These are phyloP conservation scores for Ormyrus labotus DNA, from an alignment of 2,888 invertebrate species.

Conservation along the genomic window DNA sequence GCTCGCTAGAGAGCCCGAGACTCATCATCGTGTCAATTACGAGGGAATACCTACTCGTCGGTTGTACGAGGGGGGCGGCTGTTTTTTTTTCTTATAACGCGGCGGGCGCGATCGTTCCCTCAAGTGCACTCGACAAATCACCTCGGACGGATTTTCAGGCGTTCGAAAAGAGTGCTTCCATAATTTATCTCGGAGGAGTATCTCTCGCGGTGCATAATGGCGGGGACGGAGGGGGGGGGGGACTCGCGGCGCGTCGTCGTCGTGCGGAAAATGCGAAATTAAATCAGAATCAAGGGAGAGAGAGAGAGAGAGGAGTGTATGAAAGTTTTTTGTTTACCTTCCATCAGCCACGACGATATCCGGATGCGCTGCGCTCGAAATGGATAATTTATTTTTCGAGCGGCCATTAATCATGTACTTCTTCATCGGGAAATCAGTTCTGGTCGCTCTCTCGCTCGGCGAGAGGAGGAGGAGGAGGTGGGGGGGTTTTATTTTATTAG, in stretches of 20 bases:
- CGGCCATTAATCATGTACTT: too few relatives aligned
- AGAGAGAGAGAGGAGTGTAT: background rate
- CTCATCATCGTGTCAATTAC: background rate
- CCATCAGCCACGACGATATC: too few relatives aligned
- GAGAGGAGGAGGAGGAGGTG: too few relatives aligned
- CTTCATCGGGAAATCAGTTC: too few relatives aligned
- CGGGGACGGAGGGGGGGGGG: background rate
- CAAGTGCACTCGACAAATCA: slow-evolving; percentile 1
- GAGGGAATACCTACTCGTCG: background rate
- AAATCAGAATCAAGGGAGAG: background rate
- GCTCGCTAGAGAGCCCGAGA: background rate
- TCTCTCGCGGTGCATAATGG: too few relatives aligned
- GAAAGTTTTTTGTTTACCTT: too few relatives aligned
- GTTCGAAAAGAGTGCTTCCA: background rate
- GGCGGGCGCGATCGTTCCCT: background rate
- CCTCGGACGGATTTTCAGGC: background rate
- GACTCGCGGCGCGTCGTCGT: background rate
- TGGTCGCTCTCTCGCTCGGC: too few relatives aligned
- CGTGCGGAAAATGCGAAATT: slow-evolving; percentile 2
- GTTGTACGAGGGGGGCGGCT: background rate
- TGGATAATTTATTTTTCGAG: too few relatives aligned
- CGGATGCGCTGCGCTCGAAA: too few relatives aligned
- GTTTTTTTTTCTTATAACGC: background rate
- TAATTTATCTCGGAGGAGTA: background rate
- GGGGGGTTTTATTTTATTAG: too few relatives aligned